A percentile compares a stretch with the other conserved stretches of the same genome.
phyloP scores from a whole-genome alignment of 2,797 vertebrate genomes.

The Alectoris magna region DNA sequence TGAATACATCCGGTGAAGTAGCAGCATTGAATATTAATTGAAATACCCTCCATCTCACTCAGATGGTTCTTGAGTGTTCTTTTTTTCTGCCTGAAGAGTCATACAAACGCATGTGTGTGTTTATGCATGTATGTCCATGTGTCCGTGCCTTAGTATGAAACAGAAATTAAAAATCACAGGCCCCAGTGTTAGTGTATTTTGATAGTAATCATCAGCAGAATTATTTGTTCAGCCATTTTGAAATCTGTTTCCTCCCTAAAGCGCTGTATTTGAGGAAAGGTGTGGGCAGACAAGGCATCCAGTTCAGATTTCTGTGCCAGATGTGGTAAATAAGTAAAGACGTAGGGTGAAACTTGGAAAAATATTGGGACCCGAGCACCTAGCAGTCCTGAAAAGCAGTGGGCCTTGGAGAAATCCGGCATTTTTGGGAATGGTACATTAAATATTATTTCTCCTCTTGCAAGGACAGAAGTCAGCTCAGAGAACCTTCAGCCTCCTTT shows the following conservation, averaged over 20 bases:
- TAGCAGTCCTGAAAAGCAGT: background rate
- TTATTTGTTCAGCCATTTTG: background rate
- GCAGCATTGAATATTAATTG: slow-evolving; percentile 57
- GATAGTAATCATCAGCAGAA: background rate
- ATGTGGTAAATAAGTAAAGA: background rate
- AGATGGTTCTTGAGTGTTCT: background rate
- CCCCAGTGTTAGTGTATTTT: background rate
- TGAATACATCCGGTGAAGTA: slow-evolving; percentile 37
- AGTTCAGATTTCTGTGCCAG: background rate
- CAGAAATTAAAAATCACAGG: background rate
- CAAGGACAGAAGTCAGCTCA: background rate
- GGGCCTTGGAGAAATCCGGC: fast-evolving
- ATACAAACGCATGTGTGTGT: background rate
- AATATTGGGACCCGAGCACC: background rate
- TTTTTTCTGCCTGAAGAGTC: background rate
- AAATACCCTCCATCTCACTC: slow-evolving; percentile 28
- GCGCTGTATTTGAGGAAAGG: background rate
- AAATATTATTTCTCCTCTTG: background rate
- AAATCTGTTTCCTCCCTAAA: background rate
- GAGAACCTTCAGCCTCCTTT: background rate
- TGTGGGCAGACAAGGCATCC: background rate
- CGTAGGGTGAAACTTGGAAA: background rate
- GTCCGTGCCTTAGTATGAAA: background rate
- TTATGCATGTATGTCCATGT: background rate
- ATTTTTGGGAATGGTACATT: background rate